Percentiles rank a stretch among this genome's conserved stretches.
These are phyloP conservation scores for Chironomus tepperi DNA, from an alignment of 1,140 invertebrate species.

Conservation along the genomic window DNA sequence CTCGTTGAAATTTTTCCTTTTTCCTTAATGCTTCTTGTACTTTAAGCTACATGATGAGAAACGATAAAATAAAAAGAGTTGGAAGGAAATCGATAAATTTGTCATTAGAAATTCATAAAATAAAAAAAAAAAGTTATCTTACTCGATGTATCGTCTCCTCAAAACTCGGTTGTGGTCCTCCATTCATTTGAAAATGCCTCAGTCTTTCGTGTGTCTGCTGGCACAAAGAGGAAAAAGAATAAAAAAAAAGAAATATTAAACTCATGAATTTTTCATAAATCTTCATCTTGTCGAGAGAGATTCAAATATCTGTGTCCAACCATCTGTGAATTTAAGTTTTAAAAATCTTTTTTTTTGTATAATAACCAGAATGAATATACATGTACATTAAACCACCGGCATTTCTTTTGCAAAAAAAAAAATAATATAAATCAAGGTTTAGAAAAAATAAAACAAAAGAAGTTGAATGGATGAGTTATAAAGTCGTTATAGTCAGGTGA, in stretches of 20 bases:
- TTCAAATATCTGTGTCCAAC: neutral
- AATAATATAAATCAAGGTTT: neutral
- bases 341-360: too few species aligned
- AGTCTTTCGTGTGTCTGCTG: conserved; percentile 54
- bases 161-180: conserved; percentile 65
- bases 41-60: conserved; percentile 55
- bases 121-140: conserved; percentile 37
- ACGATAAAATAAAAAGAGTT: conserved; percentile 27
- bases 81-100: conserved; percentile 20
- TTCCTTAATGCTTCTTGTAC: conserved; percentile 80
- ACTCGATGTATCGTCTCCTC: conserved; percentile 81
- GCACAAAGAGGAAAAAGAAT: conserved; percentile 25
- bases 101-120: neutral
- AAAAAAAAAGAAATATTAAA: conserved; percentile 26
- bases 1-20: conserved; percentile 77
- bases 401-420: neutral
- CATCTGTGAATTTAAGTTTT: neutral
- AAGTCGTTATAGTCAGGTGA: too few species aligned
- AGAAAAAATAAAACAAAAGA: too few species aligned
- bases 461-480: too few species aligned
- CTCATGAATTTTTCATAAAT: conserved; percentile 3
- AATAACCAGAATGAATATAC: neutral
- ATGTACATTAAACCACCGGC: neutral
- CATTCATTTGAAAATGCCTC: conserved; percentile 68
- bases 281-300: neutral